Evolutionary conservation across 1,140 invertebrate genomes (phyloP).

Genomic region (Zelostemma sp.): DNA sequence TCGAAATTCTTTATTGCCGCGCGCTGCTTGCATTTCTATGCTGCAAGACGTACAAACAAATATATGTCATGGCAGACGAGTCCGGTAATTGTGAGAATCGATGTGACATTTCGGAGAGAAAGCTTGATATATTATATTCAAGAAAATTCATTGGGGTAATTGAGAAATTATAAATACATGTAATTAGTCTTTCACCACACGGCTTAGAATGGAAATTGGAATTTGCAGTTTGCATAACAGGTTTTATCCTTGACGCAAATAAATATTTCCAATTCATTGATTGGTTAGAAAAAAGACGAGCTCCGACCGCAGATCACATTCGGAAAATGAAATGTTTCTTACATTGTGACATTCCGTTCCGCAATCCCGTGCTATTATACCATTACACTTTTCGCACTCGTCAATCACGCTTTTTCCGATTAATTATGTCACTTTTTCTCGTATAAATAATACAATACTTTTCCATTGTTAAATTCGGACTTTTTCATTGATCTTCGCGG

Average conservation of each 20-base stretch:
- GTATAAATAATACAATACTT: too few relatives aligned
- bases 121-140: conserved; percentile 52
- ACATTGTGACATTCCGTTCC: too few relatives aligned
- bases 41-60: conserved; percentile 38
- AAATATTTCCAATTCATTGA: conserved; percentile 32
- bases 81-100: conserved; percentile 51
- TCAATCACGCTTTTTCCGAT: neutral
- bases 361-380: too few relatives aligned
- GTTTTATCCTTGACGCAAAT: conserved; percentile 30
- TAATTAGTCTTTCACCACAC: conserved; percentile 34
- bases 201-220: conserved; percentile 38
- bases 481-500: neutral
- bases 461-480: too few relatives aligned
- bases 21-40: conserved; percentile 30
- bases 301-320: conserved; percentile 1
- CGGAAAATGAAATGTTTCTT: neutral
- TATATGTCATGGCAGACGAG: conserved; percentile 52
- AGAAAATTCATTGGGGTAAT: conserved; percentile 44
- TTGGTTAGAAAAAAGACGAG: conserved; percentile 18
- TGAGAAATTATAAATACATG: conserved; percentile 46
- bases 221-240: conserved; percentile 37
- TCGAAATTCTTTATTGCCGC: conserved; percentile 42
- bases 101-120: conserved; percentile 55
- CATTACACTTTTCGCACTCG: too few relatives aligned
- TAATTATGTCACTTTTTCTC: too few relatives aligned